Conservation (phyloP, 2,113 vertebrate genomes). For the Corynorhinus townsendii region DNA sequence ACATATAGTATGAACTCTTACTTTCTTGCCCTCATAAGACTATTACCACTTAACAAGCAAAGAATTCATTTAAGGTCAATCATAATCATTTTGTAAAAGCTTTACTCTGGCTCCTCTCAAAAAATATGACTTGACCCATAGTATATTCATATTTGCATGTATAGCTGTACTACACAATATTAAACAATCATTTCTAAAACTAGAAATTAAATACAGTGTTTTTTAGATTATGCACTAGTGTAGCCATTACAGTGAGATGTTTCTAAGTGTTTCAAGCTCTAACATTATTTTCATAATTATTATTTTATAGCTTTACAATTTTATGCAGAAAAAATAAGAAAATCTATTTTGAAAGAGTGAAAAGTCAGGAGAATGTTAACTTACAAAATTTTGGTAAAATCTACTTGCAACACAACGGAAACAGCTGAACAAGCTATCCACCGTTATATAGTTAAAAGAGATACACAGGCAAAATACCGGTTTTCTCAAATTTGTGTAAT, state of each 20-base stretch:
- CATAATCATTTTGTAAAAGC: background rate
- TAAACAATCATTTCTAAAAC: background rate
- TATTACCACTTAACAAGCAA: background rate
- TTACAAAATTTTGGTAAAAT: background rate
- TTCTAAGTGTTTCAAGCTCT: background rate
- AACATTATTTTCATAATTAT: background rate
- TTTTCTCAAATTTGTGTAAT: constrained; percentile 11
- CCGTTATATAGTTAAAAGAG: background rate
- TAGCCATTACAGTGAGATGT: background rate
- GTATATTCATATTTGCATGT: background rate
- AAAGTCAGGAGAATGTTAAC: background rate
- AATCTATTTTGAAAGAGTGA: background rate
- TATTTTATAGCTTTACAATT: background rate
- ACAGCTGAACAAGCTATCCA: background rate
- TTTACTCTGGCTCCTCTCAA: background rate
- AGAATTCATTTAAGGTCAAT: background rate
- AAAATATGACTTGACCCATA: background rate
- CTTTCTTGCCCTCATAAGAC: background rate
- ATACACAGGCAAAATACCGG: background rate
- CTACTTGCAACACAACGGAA: background rate
- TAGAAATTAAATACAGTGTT: background rate
- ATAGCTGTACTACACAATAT: background rate
- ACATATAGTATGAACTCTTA: background rate
- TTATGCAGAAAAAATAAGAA: background rate
- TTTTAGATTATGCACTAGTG: background rate